These are phyloP conservation scores for Eurytoma adleriae DNA, from an alignment of 2,888 invertebrate species.

Conservation along the genomic window DNA sequence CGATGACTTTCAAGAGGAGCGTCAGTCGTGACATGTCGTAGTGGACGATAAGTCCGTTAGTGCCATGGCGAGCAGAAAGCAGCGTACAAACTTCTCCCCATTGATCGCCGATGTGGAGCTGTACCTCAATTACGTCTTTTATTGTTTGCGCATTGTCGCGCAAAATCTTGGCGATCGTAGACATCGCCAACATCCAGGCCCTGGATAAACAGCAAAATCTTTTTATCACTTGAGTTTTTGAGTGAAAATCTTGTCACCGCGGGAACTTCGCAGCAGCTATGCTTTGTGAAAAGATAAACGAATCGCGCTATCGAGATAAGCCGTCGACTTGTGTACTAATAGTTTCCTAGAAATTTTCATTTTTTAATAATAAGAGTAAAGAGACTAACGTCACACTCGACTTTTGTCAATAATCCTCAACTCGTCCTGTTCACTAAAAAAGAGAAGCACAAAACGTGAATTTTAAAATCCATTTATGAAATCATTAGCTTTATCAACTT, in stretches of 20 bases:
- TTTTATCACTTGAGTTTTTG: conserved; percentile 20
- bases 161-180: no score
- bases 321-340: neutral
- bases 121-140: neutral
- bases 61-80: neutral
- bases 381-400: neutral
- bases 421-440: no score
- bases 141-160: neutral
- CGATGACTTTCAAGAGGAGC: conserved; percentile 74
- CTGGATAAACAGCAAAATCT: conserved; percentile 1
- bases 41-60: neutral
- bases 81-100: no score
- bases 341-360: neutral
- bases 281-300: neutral
- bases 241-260: conserved; percentile 8
- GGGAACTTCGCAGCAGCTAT: conserved; percentile 17
- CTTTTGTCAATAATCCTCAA: neutral
- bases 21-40: conserved; percentile 67
- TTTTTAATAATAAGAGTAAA: neutral
- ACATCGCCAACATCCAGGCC: no score
- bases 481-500: neutral
- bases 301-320: neutral
- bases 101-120: no score
- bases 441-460: no score
- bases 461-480: neutral